Conservation (phyloP, 1,140 invertebrate species). For the Brachionus plicatilis region DNA sequence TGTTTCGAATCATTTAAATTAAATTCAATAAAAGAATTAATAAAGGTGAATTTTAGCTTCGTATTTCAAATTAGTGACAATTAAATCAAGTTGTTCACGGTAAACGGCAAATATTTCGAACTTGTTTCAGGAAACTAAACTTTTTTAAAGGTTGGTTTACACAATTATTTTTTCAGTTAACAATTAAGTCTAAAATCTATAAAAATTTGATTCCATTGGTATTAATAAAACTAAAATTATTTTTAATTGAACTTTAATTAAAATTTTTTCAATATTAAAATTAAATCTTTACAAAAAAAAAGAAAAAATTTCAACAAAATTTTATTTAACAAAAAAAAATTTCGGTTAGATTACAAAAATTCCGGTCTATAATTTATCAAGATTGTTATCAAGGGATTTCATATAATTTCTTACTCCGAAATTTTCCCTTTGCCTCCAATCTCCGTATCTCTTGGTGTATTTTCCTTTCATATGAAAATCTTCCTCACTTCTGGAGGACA, state of each 20-base stretch:
- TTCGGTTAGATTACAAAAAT: slow-evolving; percentile 18
- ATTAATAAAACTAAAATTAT: neutral
- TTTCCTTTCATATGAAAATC: neutral
- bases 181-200: neutral
- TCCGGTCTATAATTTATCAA: neutral
- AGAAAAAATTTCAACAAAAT: neutral
- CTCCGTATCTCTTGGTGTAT: neutral
- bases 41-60: slow-evolving; percentile 7
- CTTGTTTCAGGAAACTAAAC: slow-evolving; percentile 17
- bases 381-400: neutral
- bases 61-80: neutral
- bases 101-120: neutral
- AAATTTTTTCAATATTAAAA: neutral
- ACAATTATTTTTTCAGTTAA: neutral
- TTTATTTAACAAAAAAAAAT: slow-evolving; percentile 17
- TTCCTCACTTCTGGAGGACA: neutral
- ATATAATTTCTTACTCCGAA: neutral
- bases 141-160: neutral
- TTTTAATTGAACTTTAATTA: neutral
- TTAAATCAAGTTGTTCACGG: neutral
- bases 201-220: neutral
- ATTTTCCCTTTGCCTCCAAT: neutral
- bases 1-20: slow-evolving; percentile 30
- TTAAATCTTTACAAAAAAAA: neutral
- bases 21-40: neutral